Percentiles rank a stretch among this genome's conserved stretches.
phyloP scores from a whole-genome alignment of 1,140 invertebrate species.

The Hylaeus anthracinus region DNA sequence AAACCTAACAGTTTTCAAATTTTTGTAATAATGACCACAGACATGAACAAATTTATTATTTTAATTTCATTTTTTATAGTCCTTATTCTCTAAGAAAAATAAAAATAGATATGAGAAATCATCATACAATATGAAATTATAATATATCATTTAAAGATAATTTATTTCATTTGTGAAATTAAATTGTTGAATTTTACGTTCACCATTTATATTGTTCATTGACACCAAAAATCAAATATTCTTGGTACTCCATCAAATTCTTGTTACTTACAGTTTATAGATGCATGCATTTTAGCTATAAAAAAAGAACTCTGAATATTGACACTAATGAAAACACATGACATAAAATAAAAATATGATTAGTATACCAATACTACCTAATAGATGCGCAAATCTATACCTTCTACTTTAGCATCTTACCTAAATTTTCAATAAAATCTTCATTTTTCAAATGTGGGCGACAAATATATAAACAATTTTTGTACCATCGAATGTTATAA shows the following conservation, averaged over 20 bases:
- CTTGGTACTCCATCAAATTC: neutral
- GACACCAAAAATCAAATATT: neutral
- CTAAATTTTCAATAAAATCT: constrained; percentile 5
- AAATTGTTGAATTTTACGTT: neutral
- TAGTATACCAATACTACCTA: neutral
- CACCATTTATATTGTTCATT: neutral
- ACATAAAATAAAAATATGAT: neutral
- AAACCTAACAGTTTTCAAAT: neutral
- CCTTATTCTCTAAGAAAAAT: no score
- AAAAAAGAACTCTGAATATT: neutral
- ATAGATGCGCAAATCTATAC: neutral
- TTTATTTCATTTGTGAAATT: neutral
- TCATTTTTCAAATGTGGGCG: neutral
- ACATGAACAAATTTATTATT: neutral
- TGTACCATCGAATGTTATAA: neutral
- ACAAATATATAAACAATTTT: constrained; percentile 7
- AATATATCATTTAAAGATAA: neutral
- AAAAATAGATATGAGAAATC: constrained; percentile 10
- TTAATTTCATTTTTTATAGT: neutral
- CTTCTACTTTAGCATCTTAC: constrained; percentile 7
- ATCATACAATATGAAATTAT: constrained; percentile 8
- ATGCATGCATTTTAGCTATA: constrained; percentile 3
- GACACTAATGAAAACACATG: neutral
- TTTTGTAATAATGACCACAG: neutral
- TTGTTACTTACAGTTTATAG: neutral